Conservation (phyloP, 1,140 invertebrate genomes). For the Macrocentrus cingulum region DNA sequence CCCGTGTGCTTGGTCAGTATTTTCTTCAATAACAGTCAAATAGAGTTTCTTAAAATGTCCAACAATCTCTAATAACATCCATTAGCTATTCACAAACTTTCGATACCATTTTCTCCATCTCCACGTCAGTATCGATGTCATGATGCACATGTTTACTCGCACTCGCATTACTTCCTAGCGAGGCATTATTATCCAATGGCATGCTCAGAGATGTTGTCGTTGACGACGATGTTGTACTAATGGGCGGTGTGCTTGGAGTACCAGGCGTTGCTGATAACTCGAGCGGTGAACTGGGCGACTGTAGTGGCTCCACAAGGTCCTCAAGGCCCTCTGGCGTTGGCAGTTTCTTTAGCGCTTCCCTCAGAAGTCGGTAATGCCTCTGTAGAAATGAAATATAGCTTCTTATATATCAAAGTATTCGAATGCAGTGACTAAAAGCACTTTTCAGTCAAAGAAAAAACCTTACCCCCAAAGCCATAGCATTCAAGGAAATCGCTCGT, state of each 20-base stretch:
- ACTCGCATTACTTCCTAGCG: slow-evolving; percentile 38
- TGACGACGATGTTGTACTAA: slow-evolving; percentile 33
- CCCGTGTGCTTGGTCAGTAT: slow-evolving; percentile 34
- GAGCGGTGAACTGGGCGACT: slow-evolving; percentile 51
- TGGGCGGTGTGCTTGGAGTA: slow-evolving; percentile 47
- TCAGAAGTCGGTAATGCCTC: slow-evolving; percentile 76
- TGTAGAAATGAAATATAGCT: slow-evolving; percentile 50
- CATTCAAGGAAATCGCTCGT: slow-evolving; percentile 74
- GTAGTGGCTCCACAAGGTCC: slow-evolving; percentile 67
- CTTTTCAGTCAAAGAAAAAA: background rate
- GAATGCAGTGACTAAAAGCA: background rate
- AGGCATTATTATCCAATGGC: slow-evolving; percentile 34
- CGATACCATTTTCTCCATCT: slow-evolving; percentile 75
- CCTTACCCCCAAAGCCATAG: slow-evolving; percentile 73
- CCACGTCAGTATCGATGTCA: slow-evolving; percentile 66
- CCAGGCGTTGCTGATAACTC: slow-evolving; percentile 44
- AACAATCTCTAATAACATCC: slow-evolving; percentile 56
- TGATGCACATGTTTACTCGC: slow-evolving; percentile 53
- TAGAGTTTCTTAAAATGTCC: slow-evolving; percentile 59
- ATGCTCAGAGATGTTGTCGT: slow-evolving; percentile 36
- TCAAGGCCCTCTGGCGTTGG: slow-evolving; percentile 73
- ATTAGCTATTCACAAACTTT: slow-evolving; percentile 67
- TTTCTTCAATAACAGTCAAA: slow-evolving; percentile 53
- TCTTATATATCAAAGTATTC: background rate
- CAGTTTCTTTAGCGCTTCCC: slow-evolving; percentile 78